These are phyloP conservation scores for Stercorarius parasiticus DNA, from an alignment of 2,113 vertebrate species.

Conservation along the genomic window DNA sequence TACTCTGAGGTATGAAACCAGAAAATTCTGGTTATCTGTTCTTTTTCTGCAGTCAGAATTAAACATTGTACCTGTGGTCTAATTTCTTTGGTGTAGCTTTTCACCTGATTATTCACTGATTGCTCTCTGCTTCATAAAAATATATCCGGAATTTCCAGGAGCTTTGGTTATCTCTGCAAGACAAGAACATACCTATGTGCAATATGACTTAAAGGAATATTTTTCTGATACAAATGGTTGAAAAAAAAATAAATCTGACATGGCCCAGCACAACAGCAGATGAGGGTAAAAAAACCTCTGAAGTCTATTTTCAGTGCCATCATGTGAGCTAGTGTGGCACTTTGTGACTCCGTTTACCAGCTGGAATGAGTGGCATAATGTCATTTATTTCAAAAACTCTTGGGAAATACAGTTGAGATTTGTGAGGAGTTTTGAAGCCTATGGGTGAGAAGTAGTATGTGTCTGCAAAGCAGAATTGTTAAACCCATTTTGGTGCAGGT, in stretches of 20 bases:
- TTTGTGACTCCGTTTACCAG: neutral
- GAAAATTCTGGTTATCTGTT: neutral
- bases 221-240: neutral
- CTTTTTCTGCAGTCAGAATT: neutral
- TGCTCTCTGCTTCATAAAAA: neutral
- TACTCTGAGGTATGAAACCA: fast-evolving
- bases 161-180: neutral
- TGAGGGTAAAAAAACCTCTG: neutral
- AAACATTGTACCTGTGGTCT: neutral
- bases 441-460: neutral
- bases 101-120: neutral
- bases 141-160: neutral
- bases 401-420: neutral
- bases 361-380: neutral
- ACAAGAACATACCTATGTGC: neutral
- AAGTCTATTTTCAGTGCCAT: neutral
- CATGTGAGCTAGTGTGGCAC: neutral
- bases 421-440: neutral
- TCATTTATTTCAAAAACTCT: neutral
- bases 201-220: neutral
- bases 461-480: neutral
- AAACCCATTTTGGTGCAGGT: neutral
- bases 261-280: neutral
- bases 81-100: neutral
- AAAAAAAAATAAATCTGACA: neutral